Base-by-base conservation (phyloP, 2,797 vertebrate genomes). In the Epinephelus coioides region DNA sequence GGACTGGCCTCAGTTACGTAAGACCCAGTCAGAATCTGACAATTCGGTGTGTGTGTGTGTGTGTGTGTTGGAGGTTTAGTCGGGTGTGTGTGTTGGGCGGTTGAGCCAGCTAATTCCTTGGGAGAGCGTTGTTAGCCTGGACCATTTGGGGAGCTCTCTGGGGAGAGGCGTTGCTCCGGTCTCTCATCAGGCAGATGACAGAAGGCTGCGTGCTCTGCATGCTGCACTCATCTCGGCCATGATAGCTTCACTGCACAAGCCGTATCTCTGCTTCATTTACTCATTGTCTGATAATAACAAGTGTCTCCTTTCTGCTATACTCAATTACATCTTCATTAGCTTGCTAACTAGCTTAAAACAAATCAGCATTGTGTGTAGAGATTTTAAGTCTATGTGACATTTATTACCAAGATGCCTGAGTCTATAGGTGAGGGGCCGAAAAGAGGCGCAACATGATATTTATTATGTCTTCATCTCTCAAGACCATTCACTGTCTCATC, bases 281-380 rank as follows among this genome's bases (percentile, higher is more conserved):
- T 89, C 89, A 88, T 86, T 88, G 88, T 88, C 86, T 91, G 91
- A 91, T 92, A 91, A 92, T 90, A 90, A 86, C 87, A 88, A 88
- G 84, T 89, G 91, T 91, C 91, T 92, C 90, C 84, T 86, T 82
- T 90, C 86, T 85, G 88, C 83, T 85, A 69, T 88, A 92, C 89
- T 90, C 92, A 93, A 93, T 93, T 94, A 94, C 79, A 65, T 91
- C 90, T 92, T 91, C 87, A 94, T 94, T 93, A 93, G 85, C 57
- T 65, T 57, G 40, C 84, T 88, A 91, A 93, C 87, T 77, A 80
- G 78, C 79, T 88, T 86, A 88, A 91, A 92, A 91, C 83, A 88
- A 91, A 79, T 82, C 88, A 34, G 74, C 73, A 74, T 84, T 85
- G 79, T 85, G 79, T 68, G 73, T 17, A 13, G 77, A 83, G 71